Evolutionary conservation across 2,797 vertebrate species (phyloP).

Genomic region (Tarsius wallacei): DNA sequence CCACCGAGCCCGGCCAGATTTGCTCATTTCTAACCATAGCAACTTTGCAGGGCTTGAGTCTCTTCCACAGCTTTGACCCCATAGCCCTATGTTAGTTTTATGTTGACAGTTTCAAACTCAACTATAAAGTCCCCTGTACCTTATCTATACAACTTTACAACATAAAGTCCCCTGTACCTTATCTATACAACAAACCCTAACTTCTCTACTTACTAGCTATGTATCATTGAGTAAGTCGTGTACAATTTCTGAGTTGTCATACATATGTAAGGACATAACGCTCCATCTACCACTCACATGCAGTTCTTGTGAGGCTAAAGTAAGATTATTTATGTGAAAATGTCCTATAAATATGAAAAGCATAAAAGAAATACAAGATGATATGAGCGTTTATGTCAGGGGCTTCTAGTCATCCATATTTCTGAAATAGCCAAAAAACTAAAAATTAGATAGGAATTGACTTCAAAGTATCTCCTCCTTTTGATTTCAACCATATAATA

Average conservation of each 20-base stretch:
- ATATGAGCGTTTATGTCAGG: background rate
- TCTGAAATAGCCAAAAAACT: constrained; percentile 28
- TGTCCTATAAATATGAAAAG: constrained; percentile 8
- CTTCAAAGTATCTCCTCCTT: constrained; percentile 31
- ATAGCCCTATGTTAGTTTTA: no score
- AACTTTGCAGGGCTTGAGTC: no score
- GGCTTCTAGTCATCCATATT: background rate
- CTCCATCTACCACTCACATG: background rate
- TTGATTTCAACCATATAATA: background rate
- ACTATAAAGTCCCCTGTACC: background rate
- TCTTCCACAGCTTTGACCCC: no score
- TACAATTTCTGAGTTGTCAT: background rate
- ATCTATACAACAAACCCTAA: background rate
- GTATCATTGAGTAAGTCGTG: background rate
- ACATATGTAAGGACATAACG: background rate
- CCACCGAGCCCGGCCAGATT: no score
- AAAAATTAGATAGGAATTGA: constrained; percentile 4
- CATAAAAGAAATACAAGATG: constrained; percentile 43
- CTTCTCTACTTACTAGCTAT: background rate
- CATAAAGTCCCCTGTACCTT: background rate
- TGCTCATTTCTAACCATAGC: no score
- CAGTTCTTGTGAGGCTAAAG: constrained; percentile 15
- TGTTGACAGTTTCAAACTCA: background rate
- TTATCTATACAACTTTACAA: background rate
- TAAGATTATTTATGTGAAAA: constrained; percentile 28